A percentile compares a stretch with the other conserved stretches of the same genome.
Conservation (phyloP, 2,888 invertebrate species). For the Timandra comae region DNA sequence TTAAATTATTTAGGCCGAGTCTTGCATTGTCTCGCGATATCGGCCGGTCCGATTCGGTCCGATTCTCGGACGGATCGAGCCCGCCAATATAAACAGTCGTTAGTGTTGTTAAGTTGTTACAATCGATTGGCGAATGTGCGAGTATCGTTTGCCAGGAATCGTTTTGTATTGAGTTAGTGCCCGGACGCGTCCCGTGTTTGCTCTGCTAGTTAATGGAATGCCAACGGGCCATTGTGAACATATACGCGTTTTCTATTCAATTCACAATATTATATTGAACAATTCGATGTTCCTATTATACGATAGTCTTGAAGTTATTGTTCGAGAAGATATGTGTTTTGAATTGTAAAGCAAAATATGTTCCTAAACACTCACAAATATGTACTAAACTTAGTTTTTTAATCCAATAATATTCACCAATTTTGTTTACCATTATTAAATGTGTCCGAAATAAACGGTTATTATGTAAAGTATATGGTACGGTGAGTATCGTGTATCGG, state of each 20-base stretch:
- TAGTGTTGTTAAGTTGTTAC: conserved; percentile 58
- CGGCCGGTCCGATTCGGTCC: conserved; percentile 30
- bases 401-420: neutral
- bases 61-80: conserved; percentile 33
- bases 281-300: too few species aligned
- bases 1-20: conserved; percentile 70
- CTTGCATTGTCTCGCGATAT: conserved; percentile 69
- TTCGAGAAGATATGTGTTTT: too few species aligned
- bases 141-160: conserved; percentile 56
- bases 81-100: conserved; percentile 65
- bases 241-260: conserved; percentile 62
- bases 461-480: neutral
- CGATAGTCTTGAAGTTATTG: too few species aligned
- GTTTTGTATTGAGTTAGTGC: conserved; percentile 59
- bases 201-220: conserved; percentile 70
- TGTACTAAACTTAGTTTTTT: too few species aligned
- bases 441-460: conserved; percentile 1
- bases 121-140: conserved; percentile 50
- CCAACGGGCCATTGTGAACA: conserved; percentile 64
- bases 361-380: too few species aligned
- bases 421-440: conserved; percentile 2
- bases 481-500: conserved; percentile 19
- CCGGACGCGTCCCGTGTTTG: conserved; percentile 63
- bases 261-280: conserved; percentile 54
- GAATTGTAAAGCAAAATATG: too few species aligned